Evolutionary conservation across 2,797 vertebrate genomes (phyloP).

Genomic region (Delichon dasypus): DNA sequence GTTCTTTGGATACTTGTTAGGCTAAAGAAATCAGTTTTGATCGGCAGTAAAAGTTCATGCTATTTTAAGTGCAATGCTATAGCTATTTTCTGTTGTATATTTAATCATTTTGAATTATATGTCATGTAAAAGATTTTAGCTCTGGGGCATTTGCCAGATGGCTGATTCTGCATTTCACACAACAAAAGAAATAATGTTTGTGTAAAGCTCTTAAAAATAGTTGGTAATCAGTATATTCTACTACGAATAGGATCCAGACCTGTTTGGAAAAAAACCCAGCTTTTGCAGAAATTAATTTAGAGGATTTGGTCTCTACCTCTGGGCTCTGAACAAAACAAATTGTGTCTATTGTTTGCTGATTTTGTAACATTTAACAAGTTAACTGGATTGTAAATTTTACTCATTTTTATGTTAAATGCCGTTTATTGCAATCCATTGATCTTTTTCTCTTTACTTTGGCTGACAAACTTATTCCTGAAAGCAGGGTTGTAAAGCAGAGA

Average conservation of each 20-base stretch:
- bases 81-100: slow-evolving; percentile 80
- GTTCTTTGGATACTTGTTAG: slow-evolving; percentile 74
- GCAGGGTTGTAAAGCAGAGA: not conserved
- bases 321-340: slow-evolving; percentile 78
- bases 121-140: slow-evolving; percentile 82
- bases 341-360: slow-evolving; percentile 78
- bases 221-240: slow-evolving; percentile 84
- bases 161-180: slow-evolving; percentile 81
- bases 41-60: slow-evolving; percentile 78
- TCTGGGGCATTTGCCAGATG: slow-evolving; percentile 84
- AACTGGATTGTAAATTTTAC: slow-evolving; percentile 52
- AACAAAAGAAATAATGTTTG: slow-evolving; percentile 85
- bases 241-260: slow-evolving; percentile 79
- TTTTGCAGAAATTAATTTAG: slow-evolving; percentile 80
- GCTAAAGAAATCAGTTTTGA: slow-evolving; percentile 77
- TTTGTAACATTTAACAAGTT: slow-evolving; percentile 56
- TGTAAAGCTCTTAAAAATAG: slow-evolving; percentile 82
- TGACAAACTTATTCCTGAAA: slow-evolving; percentile 53
- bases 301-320: slow-evolving; percentile 77
- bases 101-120: slow-evolving; percentile 81
- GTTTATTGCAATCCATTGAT: slow-evolving; percentile 49
- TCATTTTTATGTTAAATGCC: slow-evolving; percentile 43
- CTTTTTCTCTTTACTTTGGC: slow-evolving; percentile 42
- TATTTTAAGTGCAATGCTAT: slow-evolving; percentile 78
- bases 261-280: slow-evolving; percentile 75